Percentiles rank a stretch among this genome's conserved stretches.
These are phyloP conservation scores for Stratiomys singularior DNA, from an alignment of 2,888 invertebrate genomes.

Conservation along the genomic window DNA sequence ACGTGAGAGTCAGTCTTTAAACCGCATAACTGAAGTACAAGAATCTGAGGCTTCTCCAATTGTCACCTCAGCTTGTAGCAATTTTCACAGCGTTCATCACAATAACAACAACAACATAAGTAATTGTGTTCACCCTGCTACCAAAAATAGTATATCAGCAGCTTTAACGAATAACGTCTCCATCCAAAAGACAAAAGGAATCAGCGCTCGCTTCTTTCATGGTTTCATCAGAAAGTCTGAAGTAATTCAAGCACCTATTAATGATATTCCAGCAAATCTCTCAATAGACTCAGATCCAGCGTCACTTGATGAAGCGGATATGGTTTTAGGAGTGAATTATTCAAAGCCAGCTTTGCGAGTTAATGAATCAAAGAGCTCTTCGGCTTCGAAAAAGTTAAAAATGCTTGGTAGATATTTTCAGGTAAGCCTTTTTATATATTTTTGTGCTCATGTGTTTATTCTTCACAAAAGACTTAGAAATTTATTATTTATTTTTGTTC, in stretches of 20 bases:
- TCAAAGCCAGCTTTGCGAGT: slow-evolving; percentile 61
- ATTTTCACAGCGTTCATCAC: slow-evolving; percentile 25
- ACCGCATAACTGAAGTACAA: slow-evolving; percentile 87
- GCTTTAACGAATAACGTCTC: neutral
- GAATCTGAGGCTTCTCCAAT: slow-evolving; percentile 69
- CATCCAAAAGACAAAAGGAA: slow-evolving; percentile 53
- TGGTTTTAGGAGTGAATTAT: slow-evolving; percentile 63
- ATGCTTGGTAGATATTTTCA: slow-evolving; percentile 76
- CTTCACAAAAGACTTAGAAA: no score
- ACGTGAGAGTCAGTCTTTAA: slow-evolving; percentile 85
- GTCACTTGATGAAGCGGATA: slow-evolving; percentile 60
- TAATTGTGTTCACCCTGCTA: slow-evolving; percentile 11
- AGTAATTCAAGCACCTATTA: slow-evolving; percentile 50
- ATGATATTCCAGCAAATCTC: slow-evolving; percentile 53
- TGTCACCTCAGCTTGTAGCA: slow-evolving; percentile 38
- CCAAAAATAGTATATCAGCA: neutral
- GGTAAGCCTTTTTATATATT: slow-evolving; percentile 67
- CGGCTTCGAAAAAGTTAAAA: slow-evolving; percentile 69
- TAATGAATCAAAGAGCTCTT: slow-evolving; percentile 61
- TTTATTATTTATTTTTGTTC: no score
- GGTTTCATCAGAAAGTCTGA: slow-evolving; percentile 51
- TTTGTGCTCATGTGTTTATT: no score
- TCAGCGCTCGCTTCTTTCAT: slow-evolving; percentile 54
- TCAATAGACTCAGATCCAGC: slow-evolving; percentile 44
- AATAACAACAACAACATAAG: slow-evolving; percentile 24